A percentile compares a stretch with the other conserved stretches of the same genome.
Conservation (phyloP, 1,140 invertebrate species). For the Diachasmimorpha longicaudata region DNA sequence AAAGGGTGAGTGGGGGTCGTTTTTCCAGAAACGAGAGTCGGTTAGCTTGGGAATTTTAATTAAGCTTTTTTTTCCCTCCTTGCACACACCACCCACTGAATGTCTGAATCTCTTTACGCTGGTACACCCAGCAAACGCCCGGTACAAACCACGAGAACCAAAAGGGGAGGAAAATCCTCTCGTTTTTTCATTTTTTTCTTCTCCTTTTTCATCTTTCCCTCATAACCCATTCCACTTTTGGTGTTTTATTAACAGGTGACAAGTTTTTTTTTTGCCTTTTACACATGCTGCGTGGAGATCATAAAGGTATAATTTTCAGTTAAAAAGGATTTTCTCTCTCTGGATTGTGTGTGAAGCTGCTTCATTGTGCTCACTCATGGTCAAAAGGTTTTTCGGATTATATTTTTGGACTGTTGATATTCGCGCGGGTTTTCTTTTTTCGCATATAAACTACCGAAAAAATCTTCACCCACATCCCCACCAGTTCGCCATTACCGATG, state of each 20-base stretch:
- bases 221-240: not conserved
- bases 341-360: not conserved
- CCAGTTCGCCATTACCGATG: no score
- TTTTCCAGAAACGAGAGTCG: constrained; percentile 10
- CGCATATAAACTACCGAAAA: no score
- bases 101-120: constrained; percentile 8
- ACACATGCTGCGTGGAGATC: not conserved
- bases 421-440: no score
- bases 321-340: not conserved
- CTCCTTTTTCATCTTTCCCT: not conserved
- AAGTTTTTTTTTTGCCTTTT: not conserved
- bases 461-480: no score
- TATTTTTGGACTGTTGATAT: no score
- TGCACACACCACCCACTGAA: constrained; percentile 6
- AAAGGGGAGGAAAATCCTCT: not conserved
- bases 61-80: constrained; percentile 7
- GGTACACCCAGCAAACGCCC: not conserved
- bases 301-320: not conserved
- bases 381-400: no score
- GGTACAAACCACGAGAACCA: not conserved
- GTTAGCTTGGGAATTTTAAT: constrained; percentile 7
- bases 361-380: no score
- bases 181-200: not conserved
- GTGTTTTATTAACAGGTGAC: constrained; percentile 2
- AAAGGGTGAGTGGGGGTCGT: not conserved